Conservation (phyloP, 2,888 invertebrate genomes). For the Laothoe populi region DNA sequence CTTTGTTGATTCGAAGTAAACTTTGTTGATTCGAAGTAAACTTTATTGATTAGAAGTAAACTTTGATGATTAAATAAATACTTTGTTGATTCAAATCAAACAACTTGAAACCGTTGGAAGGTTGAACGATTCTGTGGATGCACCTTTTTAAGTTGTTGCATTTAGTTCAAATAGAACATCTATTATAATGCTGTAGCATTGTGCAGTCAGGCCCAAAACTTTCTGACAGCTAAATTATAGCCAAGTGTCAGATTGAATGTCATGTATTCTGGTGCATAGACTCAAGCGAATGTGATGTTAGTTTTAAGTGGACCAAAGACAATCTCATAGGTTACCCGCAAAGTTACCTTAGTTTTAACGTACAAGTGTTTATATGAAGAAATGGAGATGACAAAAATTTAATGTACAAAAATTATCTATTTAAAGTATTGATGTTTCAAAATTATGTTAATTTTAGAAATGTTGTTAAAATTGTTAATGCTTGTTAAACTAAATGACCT, state of each 20-base stretch:
- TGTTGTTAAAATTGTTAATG: too few relatives aligned
- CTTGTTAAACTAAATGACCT: too few relatives aligned
- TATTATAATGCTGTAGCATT: background rate
- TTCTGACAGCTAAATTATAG: conserved; percentile 10
- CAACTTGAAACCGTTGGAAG: background rate
- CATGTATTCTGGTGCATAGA: conserved; percentile 21
- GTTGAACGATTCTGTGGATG: background rate
- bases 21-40: too few relatives aligned
- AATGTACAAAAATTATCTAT: too few relatives aligned
- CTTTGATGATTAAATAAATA: too few relatives aligned
- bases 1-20: too few relatives aligned
- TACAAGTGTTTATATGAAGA: conserved; percentile 44
- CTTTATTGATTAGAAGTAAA: too few relatives aligned
- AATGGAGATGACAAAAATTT: conserved; percentile 28
- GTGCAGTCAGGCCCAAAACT: background rate
- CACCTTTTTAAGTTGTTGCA: background rate
- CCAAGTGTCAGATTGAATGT: conserved; percentile 7
- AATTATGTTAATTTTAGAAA: too few relatives aligned
- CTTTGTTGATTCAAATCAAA: too few relatives aligned
- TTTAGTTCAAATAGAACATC: background rate
- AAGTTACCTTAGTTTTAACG: conserved; percentile 63
- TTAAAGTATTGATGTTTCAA: too few relatives aligned
- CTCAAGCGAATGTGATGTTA: conserved; percentile 51
- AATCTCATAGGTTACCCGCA: conserved; percentile 56
- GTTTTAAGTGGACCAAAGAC: conserved; percentile 70